Evolutionary conservation across 2,113 vertebrate genomes (phyloP).

Genomic region (Nesogale talazaci): DNA sequence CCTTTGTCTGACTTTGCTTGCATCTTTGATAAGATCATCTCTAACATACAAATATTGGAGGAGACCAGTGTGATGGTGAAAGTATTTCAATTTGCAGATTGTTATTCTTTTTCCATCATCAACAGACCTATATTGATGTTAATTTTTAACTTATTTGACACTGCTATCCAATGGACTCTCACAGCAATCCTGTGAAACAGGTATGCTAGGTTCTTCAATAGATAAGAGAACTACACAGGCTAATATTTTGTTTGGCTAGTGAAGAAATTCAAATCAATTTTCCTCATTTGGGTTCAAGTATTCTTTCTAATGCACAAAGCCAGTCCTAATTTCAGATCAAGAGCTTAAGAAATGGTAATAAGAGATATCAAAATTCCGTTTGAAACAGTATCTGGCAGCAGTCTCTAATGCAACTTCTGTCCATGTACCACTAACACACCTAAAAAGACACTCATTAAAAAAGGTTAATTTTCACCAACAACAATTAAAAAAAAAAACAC

Average conservation of each 20-base stretch:
- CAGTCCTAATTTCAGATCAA: background rate
- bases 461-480: background rate
- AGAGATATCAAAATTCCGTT: background rate
- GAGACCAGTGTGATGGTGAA: background rate
- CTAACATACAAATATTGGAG: slow-evolving; percentile 24
- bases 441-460: background rate
- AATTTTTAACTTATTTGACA: slow-evolving; percentile 44
- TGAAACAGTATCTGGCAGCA: background rate
- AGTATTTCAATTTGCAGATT: slow-evolving; percentile 48
- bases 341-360: background rate
- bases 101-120: background rate
- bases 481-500: background rate
- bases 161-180: background rate
- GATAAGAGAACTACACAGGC: background rate
- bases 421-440: background rate
- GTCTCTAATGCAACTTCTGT: background rate
- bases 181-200: background rate
- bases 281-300: background rate
- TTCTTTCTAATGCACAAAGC: background rate
- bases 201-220: background rate
- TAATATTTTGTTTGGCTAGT: background rate
- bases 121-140: slow-evolving; percentile 7
- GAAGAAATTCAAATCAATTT: background rate
- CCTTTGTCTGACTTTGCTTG: slow-evolving; percentile 21
- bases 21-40: slow-evolving; percentile 29